These are phyloP conservation scores for Micromys minutus DNA, from an alignment of 2,113 vertebrate genomes.

Conservation along the genomic window DNA sequence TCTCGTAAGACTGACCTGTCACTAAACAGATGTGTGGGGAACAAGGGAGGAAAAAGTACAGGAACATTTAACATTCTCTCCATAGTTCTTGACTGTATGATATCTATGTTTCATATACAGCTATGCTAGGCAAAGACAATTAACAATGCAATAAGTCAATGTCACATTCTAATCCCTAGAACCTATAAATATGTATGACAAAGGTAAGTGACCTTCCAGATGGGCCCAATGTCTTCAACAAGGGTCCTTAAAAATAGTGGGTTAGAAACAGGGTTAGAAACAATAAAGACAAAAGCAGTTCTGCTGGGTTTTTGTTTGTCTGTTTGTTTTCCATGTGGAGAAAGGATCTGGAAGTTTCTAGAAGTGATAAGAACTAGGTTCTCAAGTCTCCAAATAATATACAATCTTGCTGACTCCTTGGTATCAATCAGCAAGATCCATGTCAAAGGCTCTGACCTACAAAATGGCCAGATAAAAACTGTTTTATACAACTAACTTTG, in stretches of 20 bases:
- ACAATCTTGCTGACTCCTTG: neutral
- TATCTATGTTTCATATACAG: neutral
- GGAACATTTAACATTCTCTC: slow-evolving; percentile 49
- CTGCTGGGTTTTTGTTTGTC: too few species aligned
- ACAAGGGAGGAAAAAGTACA: neutral
- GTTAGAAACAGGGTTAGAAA: neutral
- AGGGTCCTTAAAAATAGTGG: neutral
- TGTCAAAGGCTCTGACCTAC: neutral
- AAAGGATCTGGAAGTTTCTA: neutral
- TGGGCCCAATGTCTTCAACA: neutral
- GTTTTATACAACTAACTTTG: slow-evolving; percentile 5
- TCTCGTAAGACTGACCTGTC: slow-evolving; percentile 96
- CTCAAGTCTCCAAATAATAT: neutral
- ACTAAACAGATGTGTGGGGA: slow-evolving; percentile 82
- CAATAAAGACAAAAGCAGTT: neutral
- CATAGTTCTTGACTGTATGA: neutral
- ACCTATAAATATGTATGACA: neutral
- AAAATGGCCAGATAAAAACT: neutral
- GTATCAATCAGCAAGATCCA: neutral
- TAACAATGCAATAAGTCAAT: neutral
- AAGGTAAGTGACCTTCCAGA: neutral
- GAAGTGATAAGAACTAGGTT: neutral
- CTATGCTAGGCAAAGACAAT: neutral
- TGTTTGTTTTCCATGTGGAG: neutral
- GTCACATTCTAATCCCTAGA: neutral